Evolutionary conservation across 2,888 invertebrate species (phyloP), one percentile per base, ranked within the genome.

Genomic region (Eumacrocentrus americanus): DNA sequence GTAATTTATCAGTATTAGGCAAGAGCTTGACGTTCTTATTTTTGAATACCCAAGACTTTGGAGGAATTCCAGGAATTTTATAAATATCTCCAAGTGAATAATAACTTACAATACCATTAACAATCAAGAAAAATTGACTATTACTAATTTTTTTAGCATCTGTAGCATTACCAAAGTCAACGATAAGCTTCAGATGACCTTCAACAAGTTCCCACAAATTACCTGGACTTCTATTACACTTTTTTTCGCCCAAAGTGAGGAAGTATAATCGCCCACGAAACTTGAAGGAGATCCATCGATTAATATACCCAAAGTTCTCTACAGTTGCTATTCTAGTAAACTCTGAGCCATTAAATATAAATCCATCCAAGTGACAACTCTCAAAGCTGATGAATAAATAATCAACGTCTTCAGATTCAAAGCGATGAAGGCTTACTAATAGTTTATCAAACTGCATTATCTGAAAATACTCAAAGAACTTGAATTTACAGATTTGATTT

Each of bases 401-500:
- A 62, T 80, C 71, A 4, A 67, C 58, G 40, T 71, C 64, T 3
- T 76, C 58, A 60, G 65, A 61, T 71, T 78, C 73, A 59, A 82
- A 78, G 34, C 77, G 68, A 65, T 78, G 75, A 4, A 80, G 59
- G 35, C 75, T 73, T 20, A 66, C 60, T 12, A 83, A 72, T 2
- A 59, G 46, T 1, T 64, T 46, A 12, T 74, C 63, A 34, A 77
- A 79, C 29, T 76, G 62, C 1, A 82, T 60, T 1, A 68, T 60
- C 67, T 81, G 81, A 1, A 80, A 60, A 51, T 80, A 74, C 40
- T 84, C 83, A 44, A 87, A 81, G 65, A 83, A 82, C 69, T 83
- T 82, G 50, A 85, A 81, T 63, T 80, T 79, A 68, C 82, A 83
- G 22, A 83, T 74, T 72, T 82, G 82, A 3, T 78, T 75, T 51